Base-by-base conservation (phyloP, 2,797 vertebrate genomes). In the Eulemur mongoz region DNA sequence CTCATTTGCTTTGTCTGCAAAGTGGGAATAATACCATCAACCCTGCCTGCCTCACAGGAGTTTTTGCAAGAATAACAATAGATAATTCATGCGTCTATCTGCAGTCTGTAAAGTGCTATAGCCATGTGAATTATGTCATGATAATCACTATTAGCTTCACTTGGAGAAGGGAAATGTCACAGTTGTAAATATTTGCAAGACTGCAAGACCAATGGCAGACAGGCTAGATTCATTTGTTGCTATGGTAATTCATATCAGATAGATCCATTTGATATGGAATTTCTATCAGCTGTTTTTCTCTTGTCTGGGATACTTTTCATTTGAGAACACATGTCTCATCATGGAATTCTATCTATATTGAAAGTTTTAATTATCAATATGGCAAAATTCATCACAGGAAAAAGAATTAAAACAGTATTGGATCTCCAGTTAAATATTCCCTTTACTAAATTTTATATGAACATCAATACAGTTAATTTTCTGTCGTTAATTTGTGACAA, bases 191-290 rank as follows among this genome's bases (percentile, higher is more conserved):
- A 73, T 81, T 82, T 85, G 22, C n/a, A 72, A 72, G 72, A 76
- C n/a, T 43, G 45, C 27, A 73, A 90, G 65, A 35, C 35, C 61
- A 73, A 75, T 6, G 17, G 15, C 0, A 38, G 48, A 82, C 2
- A 90, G 23, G 20, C 54, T 61, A 38, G 12, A 38, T 93, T 93
- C 54, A 63, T 89, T 85, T 97, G 43, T 95, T 94, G 72, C 61
- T 94, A 86, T 82, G 63, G 50, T 69, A 70, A 93, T 75, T 1
- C 40, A 35, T 52, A 59, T 61, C 18, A 70, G 54, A 76, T 38
- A 67, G 15, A 89, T 75, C 7, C 23, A 92, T 89, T 69, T 54
- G 20, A 69, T 25, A 57, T 2, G 67, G 18, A 85, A 93, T 76
- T 91, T 96, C 45, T 25, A 85, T 91, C 10, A 79, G 54, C 30